Evolutionary conservation across 2,113 vertebrate genomes (phyloP).

Genomic region (Tenebrosternarchus preto): DNA sequence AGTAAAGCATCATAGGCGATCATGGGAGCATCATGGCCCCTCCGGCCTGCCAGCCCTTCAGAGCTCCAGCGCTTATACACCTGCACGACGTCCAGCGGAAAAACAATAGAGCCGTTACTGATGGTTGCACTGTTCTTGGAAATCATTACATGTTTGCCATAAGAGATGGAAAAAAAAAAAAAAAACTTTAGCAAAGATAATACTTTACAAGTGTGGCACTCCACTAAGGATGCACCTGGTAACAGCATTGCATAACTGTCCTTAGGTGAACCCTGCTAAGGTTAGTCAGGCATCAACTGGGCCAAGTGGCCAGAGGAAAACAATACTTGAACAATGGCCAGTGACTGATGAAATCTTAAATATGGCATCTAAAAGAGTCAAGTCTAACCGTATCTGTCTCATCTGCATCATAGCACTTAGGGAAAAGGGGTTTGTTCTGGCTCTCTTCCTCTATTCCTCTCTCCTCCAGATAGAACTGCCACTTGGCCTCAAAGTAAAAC

Average conservation of each 20-base stretch:
- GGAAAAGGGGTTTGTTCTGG: conserved; percentile 79
- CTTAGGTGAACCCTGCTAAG: too few relatives aligned
- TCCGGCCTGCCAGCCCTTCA: conserved; percentile 84
- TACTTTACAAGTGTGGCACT: too few relatives aligned
- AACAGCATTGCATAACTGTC: too few relatives aligned
- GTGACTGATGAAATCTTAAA: background rate
- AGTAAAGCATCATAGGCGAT: conserved; percentile 95
- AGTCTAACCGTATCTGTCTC: conserved; percentile 86
- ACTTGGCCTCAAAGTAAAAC: conserved; percentile 99
- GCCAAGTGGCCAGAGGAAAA: too few relatives aligned
- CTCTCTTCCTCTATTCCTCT: conserved; percentile 83
- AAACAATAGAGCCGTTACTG: background rate
- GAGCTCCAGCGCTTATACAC: conserved; percentile 92
- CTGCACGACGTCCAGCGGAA: conserved; percentile 63
- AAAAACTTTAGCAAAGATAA: too few relatives aligned
- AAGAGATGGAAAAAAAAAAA: too few relatives aligned
- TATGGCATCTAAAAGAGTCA: background rate
- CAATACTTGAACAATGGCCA: background rate
- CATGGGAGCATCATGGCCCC: conserved; percentile 95
- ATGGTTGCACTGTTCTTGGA: background rate
- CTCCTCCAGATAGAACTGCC: conserved; percentile 97
- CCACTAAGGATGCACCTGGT: too few relatives aligned
- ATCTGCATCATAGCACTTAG: conserved; percentile 81
- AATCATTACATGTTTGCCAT: too few relatives aligned
- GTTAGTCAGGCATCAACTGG: too few relatives aligned